Conservation (phyloP, 2,888 invertebrate species). For the Allygus modestus region DNA sequence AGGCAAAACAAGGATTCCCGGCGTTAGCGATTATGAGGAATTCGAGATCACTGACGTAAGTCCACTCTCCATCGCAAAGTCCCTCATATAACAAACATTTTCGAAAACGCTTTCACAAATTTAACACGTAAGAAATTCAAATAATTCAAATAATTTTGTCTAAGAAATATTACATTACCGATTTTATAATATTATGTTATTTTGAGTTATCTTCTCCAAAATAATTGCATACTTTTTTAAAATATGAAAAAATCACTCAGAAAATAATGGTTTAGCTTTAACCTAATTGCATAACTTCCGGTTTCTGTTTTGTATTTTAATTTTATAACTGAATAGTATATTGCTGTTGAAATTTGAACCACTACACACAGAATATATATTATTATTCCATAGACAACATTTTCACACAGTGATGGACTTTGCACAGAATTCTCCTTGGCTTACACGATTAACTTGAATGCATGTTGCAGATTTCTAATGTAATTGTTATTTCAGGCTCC, state of each 20-base stretch:
- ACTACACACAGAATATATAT: no score
- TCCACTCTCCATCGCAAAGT: conserved; percentile 72
- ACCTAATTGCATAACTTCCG: no score
- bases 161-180: no score
- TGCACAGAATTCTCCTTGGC: background rate
- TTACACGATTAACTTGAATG: conserved; percentile 36
- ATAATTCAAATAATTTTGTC: no score
- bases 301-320: no score
- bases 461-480: background rate
- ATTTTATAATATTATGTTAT: no score
- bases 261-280: no score
- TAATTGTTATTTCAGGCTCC: conserved; percentile 13
- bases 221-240: no score
- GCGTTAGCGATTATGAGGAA: conserved; percentile 95
- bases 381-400: background rate
- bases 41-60: conserved; percentile 92
- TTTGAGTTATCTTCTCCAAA: no score
- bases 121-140: background rate
- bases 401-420: conserved; percentile 15
- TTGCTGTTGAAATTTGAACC: no score
- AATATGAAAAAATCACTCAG: no score
- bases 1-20: conserved; percentile 96
- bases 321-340: no score
- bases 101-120: background rate
- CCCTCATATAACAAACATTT: conserved; percentile 34